Conservation (phyloP, 2,888 invertebrate species). For the Phortica magna region DNA sequence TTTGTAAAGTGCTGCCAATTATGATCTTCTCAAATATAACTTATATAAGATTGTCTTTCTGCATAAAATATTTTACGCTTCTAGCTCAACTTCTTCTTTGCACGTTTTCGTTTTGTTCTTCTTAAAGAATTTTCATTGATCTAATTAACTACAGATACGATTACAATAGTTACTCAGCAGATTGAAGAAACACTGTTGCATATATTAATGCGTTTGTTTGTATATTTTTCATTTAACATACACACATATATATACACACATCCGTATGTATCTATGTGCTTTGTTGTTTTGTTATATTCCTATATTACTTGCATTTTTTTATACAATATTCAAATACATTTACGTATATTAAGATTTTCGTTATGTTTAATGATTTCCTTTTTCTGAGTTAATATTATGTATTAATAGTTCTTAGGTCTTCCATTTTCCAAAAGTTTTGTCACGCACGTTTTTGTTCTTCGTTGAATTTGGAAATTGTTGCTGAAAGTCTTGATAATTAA, state of each 20-base stretch:
- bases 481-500: constrained; percentile 55
- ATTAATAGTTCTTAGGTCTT: constrained; percentile 27
- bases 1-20: constrained; percentile 13
- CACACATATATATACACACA: constrained; percentile 48
- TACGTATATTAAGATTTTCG: constrained; percentile 60
- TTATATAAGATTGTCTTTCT: constrained; percentile 61
- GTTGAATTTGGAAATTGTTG: constrained; percentile 20
- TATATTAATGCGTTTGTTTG: not conserved
- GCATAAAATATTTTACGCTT: constrained; percentile 52
- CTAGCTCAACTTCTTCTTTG: constrained; percentile 45
- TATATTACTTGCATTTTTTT: not conserved
- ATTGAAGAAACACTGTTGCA: not conserved
- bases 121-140: not conserved
- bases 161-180: not conserved
- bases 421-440: constrained; percentile 19
- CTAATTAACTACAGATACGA: not conserved
- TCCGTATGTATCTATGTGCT: constrained; percentile 39
- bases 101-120: not conserved
- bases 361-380: constrained; percentile 55
- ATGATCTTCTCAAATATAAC: constrained; percentile 26
- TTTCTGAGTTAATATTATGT: constrained; percentile 39
- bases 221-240: not conserved
- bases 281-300: constrained; percentile 10
- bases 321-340: constrained; percentile 44
- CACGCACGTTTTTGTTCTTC: constrained; percentile 1